These are phyloP conservation scores for Dicyrtomina minuta DNA, from an alignment of 2,888 invertebrate species.

Conservation along the genomic window DNA sequence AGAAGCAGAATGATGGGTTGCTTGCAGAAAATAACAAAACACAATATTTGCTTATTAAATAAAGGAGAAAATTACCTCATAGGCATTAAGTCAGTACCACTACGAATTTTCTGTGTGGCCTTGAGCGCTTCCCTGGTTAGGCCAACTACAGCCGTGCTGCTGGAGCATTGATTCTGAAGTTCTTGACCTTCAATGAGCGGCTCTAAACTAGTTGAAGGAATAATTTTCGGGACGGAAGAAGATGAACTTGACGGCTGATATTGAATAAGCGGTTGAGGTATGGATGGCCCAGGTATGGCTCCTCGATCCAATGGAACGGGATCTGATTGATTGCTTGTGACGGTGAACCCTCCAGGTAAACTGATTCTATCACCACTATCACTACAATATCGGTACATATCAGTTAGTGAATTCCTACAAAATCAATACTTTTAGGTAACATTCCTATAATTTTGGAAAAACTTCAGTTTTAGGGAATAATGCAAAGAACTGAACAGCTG, in stretches of 20 bases:
- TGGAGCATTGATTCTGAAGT: not conserved
- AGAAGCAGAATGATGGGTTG: too few relatives aligned
- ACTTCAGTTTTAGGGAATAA: too few relatives aligned
- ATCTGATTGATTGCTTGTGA: too few relatives aligned
- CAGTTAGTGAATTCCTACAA: too few relatives aligned
- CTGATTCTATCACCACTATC: too few relatives aligned
- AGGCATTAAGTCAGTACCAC: constrained; percentile 11
- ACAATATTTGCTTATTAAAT: not conserved
- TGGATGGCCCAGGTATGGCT: not conserved
- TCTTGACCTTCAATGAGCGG: constrained; percentile 25
- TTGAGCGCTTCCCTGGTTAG: constrained; percentile 20
- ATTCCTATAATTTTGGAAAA: too few relatives aligned
- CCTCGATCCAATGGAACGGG: too few relatives aligned
- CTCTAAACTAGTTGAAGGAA: constrained; percentile 12
- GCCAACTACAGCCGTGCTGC: constrained; percentile 14
- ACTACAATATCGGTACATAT: too few relatives aligned
- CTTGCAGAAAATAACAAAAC: too few relatives aligned
- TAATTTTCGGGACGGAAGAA: constrained; percentile 26
- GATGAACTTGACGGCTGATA: not conserved
- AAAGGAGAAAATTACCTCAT: not conserved
- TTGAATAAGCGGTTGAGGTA: not conserved
- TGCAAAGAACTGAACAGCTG: too few relatives aligned
- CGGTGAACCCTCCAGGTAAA: too few relatives aligned
- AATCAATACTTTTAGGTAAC: too few relatives aligned
- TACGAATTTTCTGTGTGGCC: constrained; percentile 27